These are phyloP conservation scores for Terrapene triunguis DNA, from an alignment of 2,113 vertebrate species.

Conservation along the genomic window DNA sequence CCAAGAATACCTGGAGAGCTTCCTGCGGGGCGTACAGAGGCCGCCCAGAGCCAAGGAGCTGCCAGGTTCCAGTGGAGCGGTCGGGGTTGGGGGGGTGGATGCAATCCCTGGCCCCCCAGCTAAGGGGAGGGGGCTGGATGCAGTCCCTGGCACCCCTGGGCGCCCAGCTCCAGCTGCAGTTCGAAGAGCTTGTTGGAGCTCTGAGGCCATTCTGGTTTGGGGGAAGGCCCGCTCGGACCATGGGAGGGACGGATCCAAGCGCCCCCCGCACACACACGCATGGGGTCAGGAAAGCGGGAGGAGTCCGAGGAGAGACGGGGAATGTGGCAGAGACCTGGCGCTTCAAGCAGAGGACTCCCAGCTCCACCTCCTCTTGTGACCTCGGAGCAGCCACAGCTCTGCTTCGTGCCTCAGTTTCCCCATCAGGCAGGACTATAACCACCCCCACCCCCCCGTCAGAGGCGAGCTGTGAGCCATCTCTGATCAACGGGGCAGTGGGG, in stretches of 20 bases:
- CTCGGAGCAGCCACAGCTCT: background rate
- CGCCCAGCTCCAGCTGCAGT: background rate
- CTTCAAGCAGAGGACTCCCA: background rate
- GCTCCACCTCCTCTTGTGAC: background rate
- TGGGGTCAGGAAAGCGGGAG: background rate
- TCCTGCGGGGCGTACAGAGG: background rate
- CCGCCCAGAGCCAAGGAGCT: background rate
- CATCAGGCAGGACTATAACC: background rate
- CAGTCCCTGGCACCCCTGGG: background rate
- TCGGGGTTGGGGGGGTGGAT: no score
- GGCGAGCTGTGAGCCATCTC: no score
- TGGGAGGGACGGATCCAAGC: background rate
- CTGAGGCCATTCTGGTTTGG: background rate
- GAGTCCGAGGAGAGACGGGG: background rate
- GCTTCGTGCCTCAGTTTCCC: background rate
- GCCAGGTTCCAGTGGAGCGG: background rate
- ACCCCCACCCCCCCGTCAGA: background rate
- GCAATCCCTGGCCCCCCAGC: no score
- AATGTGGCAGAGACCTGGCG: background rate
- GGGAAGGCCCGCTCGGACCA: background rate
- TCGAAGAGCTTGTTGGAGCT: background rate
- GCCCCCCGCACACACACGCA: rapidly evolving
- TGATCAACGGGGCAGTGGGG: no score
- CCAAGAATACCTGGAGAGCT: background rate
- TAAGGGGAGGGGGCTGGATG: no score